Conservation (phyloP, 1,140 invertebrate species). For the Pissodes strobi region DNA sequence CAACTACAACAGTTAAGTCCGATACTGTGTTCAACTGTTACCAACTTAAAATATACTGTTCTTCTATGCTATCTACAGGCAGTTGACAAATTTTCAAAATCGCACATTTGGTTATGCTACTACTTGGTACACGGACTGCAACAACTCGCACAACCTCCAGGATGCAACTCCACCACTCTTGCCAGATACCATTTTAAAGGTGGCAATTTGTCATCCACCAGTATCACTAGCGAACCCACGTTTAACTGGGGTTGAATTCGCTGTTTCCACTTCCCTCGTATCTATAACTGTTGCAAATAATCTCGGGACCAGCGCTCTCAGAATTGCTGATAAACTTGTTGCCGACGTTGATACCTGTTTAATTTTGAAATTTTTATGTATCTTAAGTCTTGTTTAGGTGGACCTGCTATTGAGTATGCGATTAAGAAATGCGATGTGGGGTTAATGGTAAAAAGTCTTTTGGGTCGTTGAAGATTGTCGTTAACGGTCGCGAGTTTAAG, state of each 20-base stretch:
- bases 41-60: no score
- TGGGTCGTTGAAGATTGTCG: constrained; percentile 25
- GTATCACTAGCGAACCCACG: not conserved
- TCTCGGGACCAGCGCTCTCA: not conserved
- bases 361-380: no score
- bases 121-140: no score
- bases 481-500: constrained; percentile 37
- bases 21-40: no score
- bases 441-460: constrained; percentile 25
- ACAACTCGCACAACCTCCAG: not conserved
- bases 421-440: constrained; percentile 9
- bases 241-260: not conserved
- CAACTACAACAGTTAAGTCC: no score
- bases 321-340: no score
- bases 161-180: not conserved
- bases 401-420: no score
- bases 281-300: not conserved
- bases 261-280: not conserved
- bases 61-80: no score
- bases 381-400: no score
- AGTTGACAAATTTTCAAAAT: no score
- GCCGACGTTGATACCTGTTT: no score
- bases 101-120: no score
- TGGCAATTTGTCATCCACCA: not conserved
- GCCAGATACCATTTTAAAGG: not conserved